Percentiles rank a stretch among this genome's conserved stretches.
Conservation (phyloP, 1,140 invertebrate genomes). For the Copidosoma floridanum region DNA sequence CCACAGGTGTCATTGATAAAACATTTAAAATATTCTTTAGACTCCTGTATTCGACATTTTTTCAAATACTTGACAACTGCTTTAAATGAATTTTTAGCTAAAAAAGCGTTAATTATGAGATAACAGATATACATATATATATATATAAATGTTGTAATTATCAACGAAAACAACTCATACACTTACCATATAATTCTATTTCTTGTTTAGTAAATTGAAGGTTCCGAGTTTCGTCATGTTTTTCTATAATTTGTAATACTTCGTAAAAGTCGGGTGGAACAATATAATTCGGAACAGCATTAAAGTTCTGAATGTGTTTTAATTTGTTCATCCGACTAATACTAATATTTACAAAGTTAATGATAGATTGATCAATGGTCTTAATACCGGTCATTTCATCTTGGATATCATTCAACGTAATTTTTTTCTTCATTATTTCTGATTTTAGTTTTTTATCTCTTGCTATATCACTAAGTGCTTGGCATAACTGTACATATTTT, state of each 20-base stretch:
- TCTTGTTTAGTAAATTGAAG: constrained; percentile 50
- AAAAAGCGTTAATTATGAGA: too few relatives aligned
- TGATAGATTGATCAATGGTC: constrained; percentile 59
- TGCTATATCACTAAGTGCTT: constrained; percentile 31
- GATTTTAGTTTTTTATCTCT: constrained; percentile 2
- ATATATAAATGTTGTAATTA: too few relatives aligned
- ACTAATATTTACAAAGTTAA: constrained; percentile 52
- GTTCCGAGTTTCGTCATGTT: constrained; percentile 47
- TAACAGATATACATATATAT: too few relatives aligned
- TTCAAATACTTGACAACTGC: constrained; percentile 59
- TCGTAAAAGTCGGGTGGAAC: constrained; percentile 62
- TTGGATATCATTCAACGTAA: constrained; percentile 17
- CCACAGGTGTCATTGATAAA: constrained; percentile 44
- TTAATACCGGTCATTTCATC: constrained; percentile 43
- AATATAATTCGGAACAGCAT: constrained; percentile 29
- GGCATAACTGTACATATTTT: constrained; percentile 53
- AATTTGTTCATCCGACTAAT: constrained; percentile 17
- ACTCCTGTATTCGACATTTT: constrained; percentile 55
- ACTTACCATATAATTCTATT: too few relatives aligned
- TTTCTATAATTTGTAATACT: constrained; percentile 54
- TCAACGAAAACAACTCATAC: too few relatives aligned
- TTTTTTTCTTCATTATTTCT: constrained; percentile 10
- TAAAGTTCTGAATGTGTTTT: constrained; percentile 9
- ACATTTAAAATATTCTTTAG: constrained; percentile 54
- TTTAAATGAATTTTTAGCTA: constrained; percentile 45